Conservation (phyloP, 2,113 vertebrate species). For the Leptosomus discolor region DNA sequence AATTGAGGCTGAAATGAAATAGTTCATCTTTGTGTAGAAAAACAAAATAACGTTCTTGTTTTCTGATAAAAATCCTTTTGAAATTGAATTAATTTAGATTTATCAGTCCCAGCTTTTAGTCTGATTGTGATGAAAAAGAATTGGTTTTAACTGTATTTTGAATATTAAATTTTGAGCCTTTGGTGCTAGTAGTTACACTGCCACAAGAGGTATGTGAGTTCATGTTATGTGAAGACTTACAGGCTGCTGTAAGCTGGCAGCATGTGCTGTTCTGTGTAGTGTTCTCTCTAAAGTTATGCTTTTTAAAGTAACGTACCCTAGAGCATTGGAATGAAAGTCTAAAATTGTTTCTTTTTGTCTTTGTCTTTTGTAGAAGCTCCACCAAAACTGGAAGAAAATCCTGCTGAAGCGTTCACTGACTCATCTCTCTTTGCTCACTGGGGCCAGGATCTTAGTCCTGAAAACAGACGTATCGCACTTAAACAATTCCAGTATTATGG, state of each 20-base stretch:
- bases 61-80: background rate
- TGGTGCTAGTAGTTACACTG: background rate
- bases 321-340: background rate
- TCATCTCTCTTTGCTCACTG: conserved; percentile 94
- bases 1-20: background rate
- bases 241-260: background rate
- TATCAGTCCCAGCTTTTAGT: background rate
- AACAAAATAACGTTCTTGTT: background rate
- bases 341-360: background rate
- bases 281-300: fast-evolving
- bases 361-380: conserved; percentile 81
- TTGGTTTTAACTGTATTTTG: background rate
- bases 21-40: background rate
- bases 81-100: background rate
- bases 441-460: conserved; percentile 91
- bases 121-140: background rate
- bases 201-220: background rate
- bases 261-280: background rate
- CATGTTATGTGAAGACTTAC: background rate
- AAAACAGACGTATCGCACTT: conserved; percentile 85
- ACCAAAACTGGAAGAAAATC: conserved; percentile 80
- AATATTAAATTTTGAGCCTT: background rate
- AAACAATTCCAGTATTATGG: conserved; percentile 98
- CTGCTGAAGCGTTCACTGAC: conserved; percentile 85
- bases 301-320: background rate